Evolutionary conservation across 2,113 vertebrate genomes (phyloP).

Genomic region (Lethenteron reissneri): DNA sequence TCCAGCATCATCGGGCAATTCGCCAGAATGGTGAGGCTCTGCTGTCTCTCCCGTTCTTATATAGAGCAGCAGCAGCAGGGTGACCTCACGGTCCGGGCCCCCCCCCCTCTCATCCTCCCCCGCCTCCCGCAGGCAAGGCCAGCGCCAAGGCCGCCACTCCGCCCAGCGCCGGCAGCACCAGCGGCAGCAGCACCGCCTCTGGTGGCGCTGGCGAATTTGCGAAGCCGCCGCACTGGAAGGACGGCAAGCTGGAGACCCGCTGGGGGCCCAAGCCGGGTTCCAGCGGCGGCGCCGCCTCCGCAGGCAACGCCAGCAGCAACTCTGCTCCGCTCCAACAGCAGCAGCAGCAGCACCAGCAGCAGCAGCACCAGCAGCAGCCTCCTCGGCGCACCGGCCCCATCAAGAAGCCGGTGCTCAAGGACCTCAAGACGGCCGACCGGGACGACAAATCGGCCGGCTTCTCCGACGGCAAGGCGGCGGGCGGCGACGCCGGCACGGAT

Average conservation of each 20-base stretch:
- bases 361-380: constrained; percentile 16
- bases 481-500: constrained; percentile 15
- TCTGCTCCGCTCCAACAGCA: no score
- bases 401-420: constrained; percentile 59
- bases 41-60: no score
- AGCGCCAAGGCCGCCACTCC: constrained; percentile 13
- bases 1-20: no score
- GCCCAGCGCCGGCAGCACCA: constrained; percentile 18
- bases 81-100: no score
- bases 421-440: constrained; percentile 46
- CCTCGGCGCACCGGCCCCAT: constrained; percentile 57
- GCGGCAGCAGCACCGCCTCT: constrained; percentile 26
- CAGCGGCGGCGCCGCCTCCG: constrained; percentile 48
- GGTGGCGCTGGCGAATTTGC: constrained; percentile 39
- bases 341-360: neutral
- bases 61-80: no score
- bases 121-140: constrained; percentile 12
- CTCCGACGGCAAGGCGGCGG: neutral
- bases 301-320: neutral
- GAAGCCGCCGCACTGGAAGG: constrained; percentile 43
- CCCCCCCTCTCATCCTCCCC: neutral
- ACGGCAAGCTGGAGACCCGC: constrained; percentile 53
- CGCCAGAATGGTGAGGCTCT: no score
- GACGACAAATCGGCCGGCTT: constrained; percentile 12
- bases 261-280: constrained; percentile 50